Evolutionary conservation across 2,113 vertebrate species (phyloP).

Genomic region (Formicarius rufipectus): DNA sequence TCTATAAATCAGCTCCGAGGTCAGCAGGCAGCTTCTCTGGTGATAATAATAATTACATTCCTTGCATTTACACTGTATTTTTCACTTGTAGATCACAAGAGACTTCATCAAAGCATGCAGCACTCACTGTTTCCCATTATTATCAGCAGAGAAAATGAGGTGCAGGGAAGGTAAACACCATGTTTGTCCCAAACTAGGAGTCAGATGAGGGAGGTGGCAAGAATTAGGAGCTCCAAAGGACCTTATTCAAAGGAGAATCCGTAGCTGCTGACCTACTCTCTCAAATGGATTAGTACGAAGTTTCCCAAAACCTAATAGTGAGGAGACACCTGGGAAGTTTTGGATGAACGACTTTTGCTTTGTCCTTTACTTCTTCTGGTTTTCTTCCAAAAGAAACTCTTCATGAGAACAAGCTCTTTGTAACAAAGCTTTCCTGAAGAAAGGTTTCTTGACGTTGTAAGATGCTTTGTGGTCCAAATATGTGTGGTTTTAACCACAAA

Average conservation of each 20-base stretch:
- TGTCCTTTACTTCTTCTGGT: background rate
- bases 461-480: background rate
- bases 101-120: constrained; percentile 37
- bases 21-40: background rate
- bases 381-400: background rate
- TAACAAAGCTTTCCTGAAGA: background rate
- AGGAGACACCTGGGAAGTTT: background rate
- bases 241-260: background rate
- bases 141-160: background rate
- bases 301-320: background rate
- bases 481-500: background rate
- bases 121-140: constrained; percentile 1
- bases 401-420: background rate
- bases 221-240: background rate
- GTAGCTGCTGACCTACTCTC: background rate
- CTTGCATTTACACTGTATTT: constrained; percentile 17
- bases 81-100: constrained; percentile 20
- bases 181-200: background rate
- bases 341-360: background rate
- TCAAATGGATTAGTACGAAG: background rate
- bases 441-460: background rate
- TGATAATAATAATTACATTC: constrained; percentile 50
- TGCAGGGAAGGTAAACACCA: background rate
- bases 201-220: background rate
- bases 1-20: constrained; percentile 24